Evolutionary conservation across 2,113 vertebrate species (phyloP).

Genomic region (Callospermophilus lateralis): DNA sequence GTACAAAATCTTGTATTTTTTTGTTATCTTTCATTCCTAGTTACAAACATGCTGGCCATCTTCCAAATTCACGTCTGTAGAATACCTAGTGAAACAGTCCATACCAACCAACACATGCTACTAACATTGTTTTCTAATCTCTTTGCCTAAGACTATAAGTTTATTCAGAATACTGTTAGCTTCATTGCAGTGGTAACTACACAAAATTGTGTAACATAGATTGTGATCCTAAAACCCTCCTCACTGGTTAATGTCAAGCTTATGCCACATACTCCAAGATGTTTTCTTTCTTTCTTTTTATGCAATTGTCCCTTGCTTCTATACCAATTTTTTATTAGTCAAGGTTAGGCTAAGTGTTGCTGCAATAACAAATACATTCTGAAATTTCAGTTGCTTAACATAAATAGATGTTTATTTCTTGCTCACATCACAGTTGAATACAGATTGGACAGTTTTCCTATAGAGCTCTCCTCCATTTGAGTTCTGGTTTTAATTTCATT

Average conservation of each 20-base stretch:
- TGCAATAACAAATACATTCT: not conserved
- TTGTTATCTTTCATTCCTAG: not conserved
- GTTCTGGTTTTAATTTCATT: not conserved
- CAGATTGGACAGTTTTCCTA: not conserved
- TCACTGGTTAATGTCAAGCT: not conserved
- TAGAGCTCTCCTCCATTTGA: not conserved
- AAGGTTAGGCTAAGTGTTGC: not conserved
- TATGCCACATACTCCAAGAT: not conserved
- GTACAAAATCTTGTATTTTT: not conserved
- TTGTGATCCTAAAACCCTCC: not conserved
- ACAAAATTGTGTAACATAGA: not conserved
- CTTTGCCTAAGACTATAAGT: not conserved
- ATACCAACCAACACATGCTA: not conserved
- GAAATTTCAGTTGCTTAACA: constrained; percentile 17
- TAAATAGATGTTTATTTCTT: not conserved
- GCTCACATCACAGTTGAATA: not conserved
- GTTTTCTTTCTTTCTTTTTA: not conserved
- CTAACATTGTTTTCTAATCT: not conserved
- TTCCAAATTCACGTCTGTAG: not conserved
- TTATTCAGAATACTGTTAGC: not conserved
- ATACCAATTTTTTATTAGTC: not conserved
- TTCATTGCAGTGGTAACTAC: not conserved
- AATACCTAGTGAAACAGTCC: not conserved
- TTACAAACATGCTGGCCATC: not conserved
- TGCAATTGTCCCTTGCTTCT: not conserved